Percentiles rank a stretch among this genome's conserved stretches.
phyloP scores from a whole-genome alignment of 1,140 invertebrate genomes.

The Hyles euphorbiae region DNA sequence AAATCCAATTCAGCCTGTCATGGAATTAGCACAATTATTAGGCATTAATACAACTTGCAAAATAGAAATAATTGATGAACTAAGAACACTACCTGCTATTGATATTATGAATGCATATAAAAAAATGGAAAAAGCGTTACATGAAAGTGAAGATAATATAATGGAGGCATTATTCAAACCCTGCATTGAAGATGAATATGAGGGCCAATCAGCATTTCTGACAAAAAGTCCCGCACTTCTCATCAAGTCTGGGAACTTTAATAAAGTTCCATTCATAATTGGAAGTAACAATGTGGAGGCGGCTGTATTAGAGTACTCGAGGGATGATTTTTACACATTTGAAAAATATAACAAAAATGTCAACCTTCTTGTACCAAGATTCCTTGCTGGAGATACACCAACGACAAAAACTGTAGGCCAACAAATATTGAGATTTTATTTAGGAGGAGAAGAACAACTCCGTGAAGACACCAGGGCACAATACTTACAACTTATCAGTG shows the following conservation, averaged over 20 bases:
- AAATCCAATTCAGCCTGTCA: conserved; percentile 40
- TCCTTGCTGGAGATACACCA: conserved; percentile 31
- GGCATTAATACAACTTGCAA: conserved; percentile 39
- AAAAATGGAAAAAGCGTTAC: conserved; percentile 20
- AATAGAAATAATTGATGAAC: conserved; percentile 50
- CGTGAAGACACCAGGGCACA: conserved; percentile 42
- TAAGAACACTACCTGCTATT: conserved; percentile 33
- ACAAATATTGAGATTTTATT: conserved; percentile 53
- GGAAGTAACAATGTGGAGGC: conserved; percentile 55
- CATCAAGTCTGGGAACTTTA: conserved; percentile 56
- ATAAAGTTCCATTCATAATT: conserved; percentile 62
- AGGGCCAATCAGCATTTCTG: conserved; percentile 54
- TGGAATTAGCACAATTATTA: conserved; percentile 47
- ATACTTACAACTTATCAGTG: conserved; percentile 54
- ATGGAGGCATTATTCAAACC: conserved; percentile 56
- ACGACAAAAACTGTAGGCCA: conserved; percentile 41
- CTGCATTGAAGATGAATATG: conserved; percentile 59
- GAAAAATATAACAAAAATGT: conserved; percentile 51
- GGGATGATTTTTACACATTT: conserved; percentile 44
- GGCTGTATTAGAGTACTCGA: conserved; percentile 37
- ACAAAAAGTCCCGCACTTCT: conserved; percentile 46
- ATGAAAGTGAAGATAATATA: conserved; percentile 19
- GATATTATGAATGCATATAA: conserved; percentile 42
- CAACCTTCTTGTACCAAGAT: conserved; percentile 43
- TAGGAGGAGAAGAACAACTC: conserved; percentile 33